Evolutionary conservation across 2,113 vertebrate genomes (phyloP), one percentile per base, ranked within the genome.

Genomic region (Morone saxatilis): DNA sequence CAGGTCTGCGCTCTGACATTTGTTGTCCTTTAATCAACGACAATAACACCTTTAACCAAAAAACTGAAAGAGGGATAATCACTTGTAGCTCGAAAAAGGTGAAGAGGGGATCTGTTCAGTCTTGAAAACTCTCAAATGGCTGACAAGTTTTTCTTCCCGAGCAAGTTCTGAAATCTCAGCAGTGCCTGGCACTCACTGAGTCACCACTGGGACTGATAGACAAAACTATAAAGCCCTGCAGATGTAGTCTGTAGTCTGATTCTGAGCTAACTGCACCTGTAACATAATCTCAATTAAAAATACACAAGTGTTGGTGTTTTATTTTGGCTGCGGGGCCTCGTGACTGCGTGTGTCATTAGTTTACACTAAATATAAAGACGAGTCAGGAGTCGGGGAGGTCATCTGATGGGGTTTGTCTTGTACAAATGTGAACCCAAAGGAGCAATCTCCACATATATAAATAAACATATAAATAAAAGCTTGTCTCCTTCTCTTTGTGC

Each of bases 201-300:
- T 88, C 85, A 86, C 81, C 67, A 5, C 11, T 56, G 25, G 57
- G 50, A 69, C 68, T 73, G 78, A 80, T 77, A 81, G 81, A 70
- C 63, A 73, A 48, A 76, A 25, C 59, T 43, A 62, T 71, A 31
- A 78, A 85, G 81, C 76, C 69, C 66, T 48, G 73, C 70, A 63
- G 77, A 67, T 71, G 60, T 56, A 48, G 77, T 69, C 4, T 63
- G 36, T 25, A 25, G 25, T 25, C 25, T 31, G 31, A 84, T 60
- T 59, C 87, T 70, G 59, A 69, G 17, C 79, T 77, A 13, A 43
- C 81, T 20, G 63, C 88, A 86, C 67, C 54, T 85, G 89, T 84
- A 88, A 92, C 74, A 13, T 65, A 86, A 93, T 85, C 86, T 63
- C 81, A 78, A 90, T 89, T 89, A 88, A 89, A 92, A 90, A 92